These are phyloP conservation scores for Onthophagus taurus DNA, from an alignment of 1,140 invertebrate species.

Conservation along the genomic window DNA sequence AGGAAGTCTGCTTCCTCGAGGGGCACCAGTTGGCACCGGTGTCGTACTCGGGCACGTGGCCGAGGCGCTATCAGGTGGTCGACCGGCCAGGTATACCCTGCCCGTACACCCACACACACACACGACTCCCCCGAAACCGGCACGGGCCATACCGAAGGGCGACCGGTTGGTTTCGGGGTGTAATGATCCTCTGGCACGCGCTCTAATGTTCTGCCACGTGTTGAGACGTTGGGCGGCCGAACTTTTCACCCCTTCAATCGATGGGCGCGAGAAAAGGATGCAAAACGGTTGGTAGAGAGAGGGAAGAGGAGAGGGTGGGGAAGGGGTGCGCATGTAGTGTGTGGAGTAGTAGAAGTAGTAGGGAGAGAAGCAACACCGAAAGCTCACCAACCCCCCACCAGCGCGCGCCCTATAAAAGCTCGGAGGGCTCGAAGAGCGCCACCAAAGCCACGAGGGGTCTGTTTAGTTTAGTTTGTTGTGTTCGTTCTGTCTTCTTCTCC, in stretches of 20 bases:
- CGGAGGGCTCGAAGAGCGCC: slow-evolving; percentile 31
- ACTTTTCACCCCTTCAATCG: slow-evolving; percentile 27
- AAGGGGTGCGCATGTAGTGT: slow-evolving; percentile 14
- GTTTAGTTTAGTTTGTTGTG: slow-evolving; percentile 37
- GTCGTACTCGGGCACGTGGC: no score
- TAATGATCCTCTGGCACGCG: slow-evolving; percentile 27
- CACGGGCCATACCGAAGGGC: no score
- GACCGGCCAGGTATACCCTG: slow-evolving; percentile 20
- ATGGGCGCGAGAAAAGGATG: slow-evolving; percentile 23
- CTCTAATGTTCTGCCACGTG: slow-evolving; percentile 28
- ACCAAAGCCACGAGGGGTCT: slow-evolving; percentile 45
- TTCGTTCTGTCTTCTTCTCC: slow-evolving; percentile 22
- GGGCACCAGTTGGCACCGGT: no score
- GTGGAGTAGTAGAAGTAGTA: slow-evolving; percentile 10
- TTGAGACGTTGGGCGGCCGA: slow-evolving; percentile 22
- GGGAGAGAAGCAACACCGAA: slow-evolving; percentile 18
- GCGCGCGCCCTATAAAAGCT: slow-evolving; percentile 36
- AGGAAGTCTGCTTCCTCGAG: slow-evolving; percentile 20
- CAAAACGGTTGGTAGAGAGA: no score
- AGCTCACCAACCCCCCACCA: slow-evolving; percentile 22
- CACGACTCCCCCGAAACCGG: neutral
- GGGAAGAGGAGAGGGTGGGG: no score
- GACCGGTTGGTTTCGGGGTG: slow-evolving; percentile 6
- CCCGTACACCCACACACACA: slow-evolving; percentile 18
- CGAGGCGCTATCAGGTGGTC: slow-evolving; percentile 27